Evolutionary conservation across 2,888 invertebrate genomes (phyloP), one percentile per base, ranked within the genome.

Genomic region (Lepetodrilus schrolli): DNA sequence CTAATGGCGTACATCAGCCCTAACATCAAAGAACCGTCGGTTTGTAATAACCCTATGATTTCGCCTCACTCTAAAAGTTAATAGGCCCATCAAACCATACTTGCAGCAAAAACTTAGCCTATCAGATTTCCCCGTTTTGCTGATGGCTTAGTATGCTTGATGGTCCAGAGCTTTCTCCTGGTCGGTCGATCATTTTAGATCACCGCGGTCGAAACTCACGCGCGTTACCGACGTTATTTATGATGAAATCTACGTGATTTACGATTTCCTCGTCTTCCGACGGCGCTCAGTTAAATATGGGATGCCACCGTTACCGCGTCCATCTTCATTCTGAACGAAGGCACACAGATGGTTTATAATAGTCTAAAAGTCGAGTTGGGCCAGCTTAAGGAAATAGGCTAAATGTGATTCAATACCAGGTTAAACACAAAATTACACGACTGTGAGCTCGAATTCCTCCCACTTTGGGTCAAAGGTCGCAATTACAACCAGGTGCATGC

Each of bases 1-100:
- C 58, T 68, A 68, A 68, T 68, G 68, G 68, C 13, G 17, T 26
- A 13, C 43, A 68, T 47, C 38, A 47, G 17, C 26, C 21, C 26
- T 5, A 23, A 68, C 68, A 47, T 68, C 68, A 68, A 68, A 68
- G 68, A 43, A 26, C 13, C 4, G 13, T 21, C 23, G 21, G n/a
- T 23, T 58, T 43, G 68, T 47, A 47, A 68, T 68, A 68, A 43
- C 68, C 68, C 68, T 68, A 68, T 68, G 68, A 68, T 68, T 68
- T 68, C 58, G 38, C 47, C 43, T 68, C 23, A 30, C 47, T 68
- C 68, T 30, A 21, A 47, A 47, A 68, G 68, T 68, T 68, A 68
- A 68, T 68, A 68, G 68, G 26, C 43, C 68, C 68, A 68, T 68
- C 68, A 68, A 68, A 68, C 68, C 30, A 68, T 23, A 47, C 26